Base-by-base conservation (phyloP, 2,888 invertebrate species). In the Julus scanicus region DNA sequence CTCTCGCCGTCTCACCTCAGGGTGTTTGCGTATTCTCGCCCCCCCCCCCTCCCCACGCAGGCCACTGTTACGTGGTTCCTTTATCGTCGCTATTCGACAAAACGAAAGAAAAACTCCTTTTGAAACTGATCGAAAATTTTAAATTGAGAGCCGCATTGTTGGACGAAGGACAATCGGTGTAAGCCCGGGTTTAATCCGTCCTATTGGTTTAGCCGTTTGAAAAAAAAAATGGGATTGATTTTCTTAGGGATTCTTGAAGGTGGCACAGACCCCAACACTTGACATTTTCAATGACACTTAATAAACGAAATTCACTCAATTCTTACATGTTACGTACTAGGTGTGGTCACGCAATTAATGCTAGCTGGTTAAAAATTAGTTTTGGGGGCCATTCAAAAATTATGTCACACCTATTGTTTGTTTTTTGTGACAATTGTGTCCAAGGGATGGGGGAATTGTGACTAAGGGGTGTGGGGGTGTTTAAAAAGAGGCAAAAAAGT, bases 121-220 rank as follows among this genome's bases (percentile, higher is more conserved):
- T 80, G 80, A 80, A 80, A 80, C 80, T 80, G 80, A 80, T 80
- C 80, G 80, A 80, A 80, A 80, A 80, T 80, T 80, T 80, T 80
- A 80, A 80, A 80, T 80, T 80, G 80, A 39, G 80, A 80, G 80
- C 80, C 37, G 37, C 80, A 80, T 80, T 80, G 80, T 80, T 80
- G 80, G 80, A 71, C 80, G 37, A 39, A 80, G 80, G 80, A 80
- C 80, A 80, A 80, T 80, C 80, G 80, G 80, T 29, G 20, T 80
- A 80, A 80, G 37, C 80, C 37, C 80, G 80, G 39, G 80, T 80
- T 80, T 80, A 80, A 80, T 80, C 80, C 80, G 80, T 29, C 80
- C 80, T 80, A 37, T 80, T 80, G 80, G 80, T 80, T 80, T 80
- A 37, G 37, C 37, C 53, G 4, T 53, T 53, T 3, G 0, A 15